These are phyloP conservation scores for Drosophila pectinifera DNA, from an alignment of 1,140 invertebrate genomes.

Conservation along the genomic window DNA sequence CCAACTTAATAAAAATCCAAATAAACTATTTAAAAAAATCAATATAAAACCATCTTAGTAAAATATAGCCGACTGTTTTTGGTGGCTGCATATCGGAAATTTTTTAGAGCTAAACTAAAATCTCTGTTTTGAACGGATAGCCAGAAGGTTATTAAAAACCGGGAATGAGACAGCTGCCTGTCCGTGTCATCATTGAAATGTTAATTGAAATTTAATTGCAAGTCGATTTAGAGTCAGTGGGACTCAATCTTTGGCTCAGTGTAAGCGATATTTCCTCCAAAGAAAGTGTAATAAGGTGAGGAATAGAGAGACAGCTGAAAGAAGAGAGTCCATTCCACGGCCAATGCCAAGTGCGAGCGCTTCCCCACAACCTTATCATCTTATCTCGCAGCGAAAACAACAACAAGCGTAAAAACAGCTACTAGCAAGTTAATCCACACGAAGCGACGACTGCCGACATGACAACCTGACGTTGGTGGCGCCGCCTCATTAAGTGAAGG, in stretches of 20 bases:
- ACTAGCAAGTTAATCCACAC: conserved; percentile 38
- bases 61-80: no score
- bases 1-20: no score
- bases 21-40: no score
- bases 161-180: no score
- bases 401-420: conserved; percentile 32
- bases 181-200: no score
- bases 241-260: not conserved
- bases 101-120: no score
- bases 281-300: not conserved
- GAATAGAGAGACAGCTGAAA: conserved; percentile 1
- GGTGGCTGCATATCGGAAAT: no score
- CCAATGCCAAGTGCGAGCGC: conserved; percentile 56
- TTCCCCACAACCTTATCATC: conserved; percentile 54
- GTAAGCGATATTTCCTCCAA: conserved; percentile 1
- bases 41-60: no score
- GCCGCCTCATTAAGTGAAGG: not conserved
- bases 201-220: not conserved
- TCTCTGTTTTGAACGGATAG: no score
- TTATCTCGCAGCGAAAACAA: conserved; percentile 51
- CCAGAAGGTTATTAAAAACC: no score
- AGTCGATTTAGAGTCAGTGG: no score
- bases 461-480: conserved; percentile 42
- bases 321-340: conserved; percentile 44
- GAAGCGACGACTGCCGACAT: conserved; percentile 28